phyloP scores from a whole-genome alignment of 2,113 vertebrate species.

The Pedetes capensis region DNA sequence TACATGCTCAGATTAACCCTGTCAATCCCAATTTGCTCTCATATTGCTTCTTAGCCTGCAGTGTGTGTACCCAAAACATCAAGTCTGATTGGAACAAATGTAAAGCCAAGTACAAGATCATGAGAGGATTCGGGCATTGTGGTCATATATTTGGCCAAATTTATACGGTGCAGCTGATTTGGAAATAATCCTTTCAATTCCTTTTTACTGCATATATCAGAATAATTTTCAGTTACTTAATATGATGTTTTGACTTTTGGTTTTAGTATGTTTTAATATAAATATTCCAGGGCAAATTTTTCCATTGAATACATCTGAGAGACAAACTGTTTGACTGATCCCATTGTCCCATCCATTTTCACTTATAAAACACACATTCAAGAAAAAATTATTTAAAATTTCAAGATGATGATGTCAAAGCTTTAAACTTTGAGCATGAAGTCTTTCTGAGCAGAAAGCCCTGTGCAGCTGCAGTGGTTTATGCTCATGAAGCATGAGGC shows the following conservation, averaged over 20 bases:
- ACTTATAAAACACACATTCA: slow-evolving; percentile 4
- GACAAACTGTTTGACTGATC: neutral
- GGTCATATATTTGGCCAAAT: neutral
- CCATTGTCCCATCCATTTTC: neutral
- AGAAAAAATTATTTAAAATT: neutral
- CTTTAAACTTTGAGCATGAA: neutral
- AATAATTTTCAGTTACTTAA: neutral
- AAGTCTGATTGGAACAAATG: neutral
- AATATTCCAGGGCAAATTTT: neutral
- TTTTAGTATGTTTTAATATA: neutral
- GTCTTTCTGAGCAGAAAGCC: neutral
- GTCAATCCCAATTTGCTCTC: neutral
- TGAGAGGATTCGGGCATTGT: neutral
- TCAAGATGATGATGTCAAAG: neutral
- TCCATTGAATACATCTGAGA: neutral
- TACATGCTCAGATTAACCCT: neutral
- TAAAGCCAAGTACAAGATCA: neutral
- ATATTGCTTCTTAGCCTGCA: neutral
- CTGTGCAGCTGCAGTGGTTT: neutral
- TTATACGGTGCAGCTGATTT: neutral
- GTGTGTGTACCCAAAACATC: neutral
- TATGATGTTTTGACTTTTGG: neutral
- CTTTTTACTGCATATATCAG: neutral
- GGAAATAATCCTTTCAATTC: neutral
- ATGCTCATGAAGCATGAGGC: neutral